A percentile compares a stretch with the other conserved stretches of the same genome.
These are phyloP conservation scores for Pholis gunnellus DNA, from an alignment of 2,113 vertebrate species.

Conservation along the genomic window DNA sequence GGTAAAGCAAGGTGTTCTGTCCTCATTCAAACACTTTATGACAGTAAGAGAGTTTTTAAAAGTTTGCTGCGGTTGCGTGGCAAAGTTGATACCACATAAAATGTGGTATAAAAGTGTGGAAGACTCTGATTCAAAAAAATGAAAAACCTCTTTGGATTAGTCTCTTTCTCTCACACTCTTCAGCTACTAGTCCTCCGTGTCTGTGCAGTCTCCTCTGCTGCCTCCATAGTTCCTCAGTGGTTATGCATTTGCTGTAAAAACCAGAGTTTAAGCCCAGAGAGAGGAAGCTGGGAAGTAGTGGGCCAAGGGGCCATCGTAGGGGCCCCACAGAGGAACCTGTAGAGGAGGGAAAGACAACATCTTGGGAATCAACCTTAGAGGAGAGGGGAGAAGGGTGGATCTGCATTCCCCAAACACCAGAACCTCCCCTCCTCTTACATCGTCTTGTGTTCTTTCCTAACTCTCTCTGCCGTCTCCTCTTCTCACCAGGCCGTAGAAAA, in stretches of 20 bases:
- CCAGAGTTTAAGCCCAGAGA: slow-evolving; percentile 81
- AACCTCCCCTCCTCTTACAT: slow-evolving; percentile 56
- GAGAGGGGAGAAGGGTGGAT: slow-evolving; percentile 55
- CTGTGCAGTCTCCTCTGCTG: slow-evolving; percentile 78
- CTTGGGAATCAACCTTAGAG: slow-evolving; percentile 58
- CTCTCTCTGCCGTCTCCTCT: slow-evolving; percentile 28
- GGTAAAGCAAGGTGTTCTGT: slow-evolving; percentile 8
- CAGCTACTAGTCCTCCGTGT: slow-evolving; percentile 50
- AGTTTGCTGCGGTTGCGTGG: slow-evolving; percentile 16
- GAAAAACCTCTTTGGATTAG: too few species aligned
- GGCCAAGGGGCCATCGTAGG: slow-evolving; percentile 54
- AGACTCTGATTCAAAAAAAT: too few species aligned
- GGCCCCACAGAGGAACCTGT: slow-evolving; percentile 79
- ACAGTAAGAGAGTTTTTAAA: slow-evolving; percentile 28
- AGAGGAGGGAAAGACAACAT: slow-evolving; percentile 69
- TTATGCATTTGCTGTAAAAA: slow-evolving; percentile 87
- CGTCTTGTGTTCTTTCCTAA: slow-evolving; percentile 21
- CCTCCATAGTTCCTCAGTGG: slow-evolving; percentile 84
- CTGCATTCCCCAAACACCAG: slow-evolving; percentile 57
- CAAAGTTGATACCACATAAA: slow-evolving; percentile 26
- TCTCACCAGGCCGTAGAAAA: slow-evolving; percentile 32
- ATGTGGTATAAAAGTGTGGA: slow-evolving; percentile 3
- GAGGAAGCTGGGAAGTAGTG: slow-evolving; percentile 63
- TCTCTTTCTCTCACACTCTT: slow-evolving; percentile 5
- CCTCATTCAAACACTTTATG: slow-evolving; percentile 29